phyloP scores from a whole-genome alignment of 2,113 vertebrate species.

The Prunella himalayana region DNA sequence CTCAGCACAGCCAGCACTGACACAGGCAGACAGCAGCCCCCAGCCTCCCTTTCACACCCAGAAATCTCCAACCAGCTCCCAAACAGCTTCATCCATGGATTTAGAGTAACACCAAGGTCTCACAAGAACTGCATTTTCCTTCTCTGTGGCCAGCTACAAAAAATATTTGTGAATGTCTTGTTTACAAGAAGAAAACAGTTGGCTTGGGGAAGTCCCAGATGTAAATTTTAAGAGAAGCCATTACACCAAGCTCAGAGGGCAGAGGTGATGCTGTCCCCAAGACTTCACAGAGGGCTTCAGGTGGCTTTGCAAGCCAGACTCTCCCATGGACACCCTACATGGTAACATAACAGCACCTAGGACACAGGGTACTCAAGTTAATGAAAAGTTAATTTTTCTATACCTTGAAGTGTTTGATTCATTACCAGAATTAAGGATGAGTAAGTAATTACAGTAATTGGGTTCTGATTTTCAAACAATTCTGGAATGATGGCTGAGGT shows the following conservation, averaged over 20 bases:
- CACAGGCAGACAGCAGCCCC: not conserved
- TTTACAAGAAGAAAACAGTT: not conserved
- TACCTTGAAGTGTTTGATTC: not conserved
- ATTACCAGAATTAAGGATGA: not conserved
- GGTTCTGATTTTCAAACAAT: not conserved
- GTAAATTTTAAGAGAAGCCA: not conserved
- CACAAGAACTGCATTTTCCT: not conserved
- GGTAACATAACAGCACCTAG: not conserved
- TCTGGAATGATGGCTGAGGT: not conserved
- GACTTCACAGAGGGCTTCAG: not conserved
- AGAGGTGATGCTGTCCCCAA: not conserved
- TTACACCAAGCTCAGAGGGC: not conserved
- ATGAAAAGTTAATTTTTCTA: not conserved
- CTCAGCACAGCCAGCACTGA: accelerated
- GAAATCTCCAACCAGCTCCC: not conserved
- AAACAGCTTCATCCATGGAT: not conserved
- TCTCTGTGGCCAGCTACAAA: not conserved
- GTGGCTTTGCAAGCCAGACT: not conserved
- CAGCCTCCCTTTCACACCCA: not conserved
- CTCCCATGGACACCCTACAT: not conserved
- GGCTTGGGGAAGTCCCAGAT: not conserved
- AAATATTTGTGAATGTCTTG: not conserved
- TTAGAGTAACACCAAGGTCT: not conserved
- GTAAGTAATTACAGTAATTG: not conserved
- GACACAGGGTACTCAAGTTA: not conserved